Conservation (phyloP, 1,140 invertebrate genomes). For the Agrilus planipennis region DNA sequence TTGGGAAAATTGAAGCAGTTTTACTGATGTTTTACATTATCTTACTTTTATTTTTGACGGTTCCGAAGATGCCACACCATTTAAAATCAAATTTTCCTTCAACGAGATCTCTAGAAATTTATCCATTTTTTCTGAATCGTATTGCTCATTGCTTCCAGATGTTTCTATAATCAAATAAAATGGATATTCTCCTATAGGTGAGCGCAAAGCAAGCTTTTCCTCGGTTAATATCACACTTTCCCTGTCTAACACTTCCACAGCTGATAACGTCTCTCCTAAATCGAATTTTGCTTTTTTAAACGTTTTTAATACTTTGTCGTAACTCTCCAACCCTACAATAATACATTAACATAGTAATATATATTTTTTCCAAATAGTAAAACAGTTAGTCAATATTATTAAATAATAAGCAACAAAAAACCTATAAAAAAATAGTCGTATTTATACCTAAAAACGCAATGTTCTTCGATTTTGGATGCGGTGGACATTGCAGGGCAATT, state of each 20-base stretch:
- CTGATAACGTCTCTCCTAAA: conserved; percentile 82
- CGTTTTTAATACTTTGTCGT: conserved; percentile 64
- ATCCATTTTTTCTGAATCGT: conserved; percentile 79
- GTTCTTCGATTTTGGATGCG: conserved; percentile 62
- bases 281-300: conserved; percentile 58
- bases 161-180: conserved; percentile 90
- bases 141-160: conserved; percentile 65
- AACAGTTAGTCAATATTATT: no score
- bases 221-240: conserved; percentile 47
- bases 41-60: conserved; percentile 47
- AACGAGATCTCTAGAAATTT: conserved; percentile 66
- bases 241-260: conserved; percentile 85
- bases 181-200: conserved; percentile 50
- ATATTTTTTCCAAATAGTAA: no score
- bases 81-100: conserved; percentile 53
- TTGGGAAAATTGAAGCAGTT: no score
- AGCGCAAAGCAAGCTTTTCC: conserved; percentile 47
- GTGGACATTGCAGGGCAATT: conserved; percentile 78
- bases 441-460: conserved; percentile 85
- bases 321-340: conserved; percentile 53
- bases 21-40: not conserved
- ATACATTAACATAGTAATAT: not conserved
- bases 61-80: conserved; percentile 76
- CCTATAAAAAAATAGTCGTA: no score
- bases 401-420: no score